A percentile compares a stretch with the other conserved stretches of the same genome.
Conservation (phyloP, 2,888 invertebrate species). For the Sarcophaga subvicina region DNA sequence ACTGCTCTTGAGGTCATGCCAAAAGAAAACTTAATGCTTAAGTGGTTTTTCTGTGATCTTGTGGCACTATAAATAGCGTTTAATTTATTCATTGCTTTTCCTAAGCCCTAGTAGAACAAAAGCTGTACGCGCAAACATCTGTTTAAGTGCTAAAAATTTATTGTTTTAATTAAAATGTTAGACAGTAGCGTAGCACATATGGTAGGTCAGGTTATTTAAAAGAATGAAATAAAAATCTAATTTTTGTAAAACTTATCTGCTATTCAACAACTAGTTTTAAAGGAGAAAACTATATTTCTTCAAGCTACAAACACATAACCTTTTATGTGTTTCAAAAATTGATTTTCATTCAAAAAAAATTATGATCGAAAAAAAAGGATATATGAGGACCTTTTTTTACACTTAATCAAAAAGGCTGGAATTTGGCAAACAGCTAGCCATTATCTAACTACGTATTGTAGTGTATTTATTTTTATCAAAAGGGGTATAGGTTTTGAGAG, state of each 20-base stretch:
- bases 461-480: too few species aligned
- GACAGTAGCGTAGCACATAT: conserved; percentile 33
- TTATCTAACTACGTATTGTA: too few species aligned
- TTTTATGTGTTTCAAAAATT: too few species aligned
- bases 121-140: conserved; percentile 17
- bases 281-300: not conserved
- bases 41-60: conserved; percentile 53
- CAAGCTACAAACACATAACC: too few species aligned
- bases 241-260: not conserved
- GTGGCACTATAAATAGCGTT: conserved; percentile 53
- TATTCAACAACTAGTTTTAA: not conserved
- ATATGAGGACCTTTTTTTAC: too few species aligned
- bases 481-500: too few species aligned
- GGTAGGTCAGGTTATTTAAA: conserved; percentile 23
- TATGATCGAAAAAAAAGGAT: too few species aligned
- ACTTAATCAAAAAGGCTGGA: too few species aligned
- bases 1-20: not conserved
- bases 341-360: too few species aligned
- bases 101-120: not conserved
- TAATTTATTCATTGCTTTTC: conserved; percentile 70
- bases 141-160: conserved; percentile 27
- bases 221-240: not conserved
- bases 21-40: conserved; percentile 52
- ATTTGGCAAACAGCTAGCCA: too few species aligned
- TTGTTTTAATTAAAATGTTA: not conserved